Base-by-base conservation (phyloP, 2,888 invertebrate genomes). In the Ligdia adustata region DNA sequence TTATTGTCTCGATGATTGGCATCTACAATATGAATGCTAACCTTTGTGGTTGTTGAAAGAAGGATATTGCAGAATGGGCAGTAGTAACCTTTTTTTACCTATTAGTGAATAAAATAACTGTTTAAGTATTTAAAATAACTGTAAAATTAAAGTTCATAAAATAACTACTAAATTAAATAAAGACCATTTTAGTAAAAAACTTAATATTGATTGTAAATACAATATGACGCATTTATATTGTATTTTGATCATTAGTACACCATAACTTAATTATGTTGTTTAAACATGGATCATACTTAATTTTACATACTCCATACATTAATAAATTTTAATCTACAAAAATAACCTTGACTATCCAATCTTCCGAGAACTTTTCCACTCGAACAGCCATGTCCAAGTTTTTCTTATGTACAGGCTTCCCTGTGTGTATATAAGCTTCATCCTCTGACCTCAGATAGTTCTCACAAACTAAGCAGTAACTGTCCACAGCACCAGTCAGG, bases 281-380 rank as follows among this genome's bases (percentile, higher is more conserved):
- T n/a, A n/a, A n/a, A n/a, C n/a, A n/a, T n/a, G n/a, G n/a, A n/a
- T n/a, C n/a, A n/a, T n/a, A n/a, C n/a, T n/a, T n/a, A n/a, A n/a
- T n/a, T n/a, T n/a, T n/a, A n/a, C n/a, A n/a, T n/a, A n/a, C n/a
- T n/a, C n/a, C n/a, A n/a, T n/a, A n/a, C n/a, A n/a, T n/a, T n/a
- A n/a, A n/a, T n/a, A n/a, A n/a, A n/a, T n/a, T n/a, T n/a, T n/a
- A n/a, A n/a, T n/a, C n/a, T n/a, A n/a, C n/a, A n/a, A n/a, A n/a
- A n/a, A n/a, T n/a, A n/a, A 79, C 79, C 75, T 79, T 75, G 43
- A 72, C 67, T 2, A 81, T 69, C n/a, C 44, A 39, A 22, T 78
- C 70, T 6, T 60, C 49, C 29, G 58, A 54, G 38, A 62, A 68
- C 14, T 69, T 64, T 2, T 69, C 67, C 20, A 66, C 42, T 43